Evolutionary conservation across 2,113 vertebrate species (phyloP).

Genomic region (Paralichthys olivaceus): DNA sequence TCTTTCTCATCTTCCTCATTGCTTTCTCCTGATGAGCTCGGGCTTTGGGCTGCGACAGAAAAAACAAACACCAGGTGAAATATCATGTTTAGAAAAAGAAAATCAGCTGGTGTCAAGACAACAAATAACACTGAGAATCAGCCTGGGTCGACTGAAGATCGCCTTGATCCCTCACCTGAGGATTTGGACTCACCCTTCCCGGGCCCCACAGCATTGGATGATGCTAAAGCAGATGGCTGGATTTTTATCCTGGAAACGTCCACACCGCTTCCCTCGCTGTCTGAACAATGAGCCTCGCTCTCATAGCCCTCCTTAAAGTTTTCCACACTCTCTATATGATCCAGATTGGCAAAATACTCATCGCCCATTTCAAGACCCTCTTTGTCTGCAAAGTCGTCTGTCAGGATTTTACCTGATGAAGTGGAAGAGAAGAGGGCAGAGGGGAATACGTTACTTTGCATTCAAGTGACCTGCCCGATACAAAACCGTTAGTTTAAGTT

Average conservation of each 20-base stretch:
- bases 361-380: constrained; percentile 98
- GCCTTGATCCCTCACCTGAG: constrained; percentile 37
- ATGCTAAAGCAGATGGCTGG: constrained; percentile 69
- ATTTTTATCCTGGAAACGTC: constrained; percentile 86
- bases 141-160: neutral
- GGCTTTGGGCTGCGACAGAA: constrained; percentile 54
- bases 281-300: constrained; percentile 92
- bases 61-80: neutral
- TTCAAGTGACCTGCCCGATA: neutral
- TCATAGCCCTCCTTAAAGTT: constrained; percentile 99
- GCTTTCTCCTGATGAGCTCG: constrained; percentile 75
- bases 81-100: neutral
- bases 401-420: constrained; percentile 93
- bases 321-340: constrained; percentile 98
- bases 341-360: constrained; percentile 97
- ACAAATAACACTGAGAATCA: neutral
- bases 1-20: constrained; percentile 90
- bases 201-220: constrained; percentile 57
- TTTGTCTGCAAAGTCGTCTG: constrained; percentile 96
- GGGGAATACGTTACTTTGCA: neutral
- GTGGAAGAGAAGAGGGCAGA: neutral
- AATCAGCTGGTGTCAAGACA: neutral
- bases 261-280: constrained; percentile 95
- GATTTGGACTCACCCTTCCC: constrained; percentile 63
- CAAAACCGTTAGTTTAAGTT: neutral